Evolutionary conservation across 2,888 invertebrate genomes (phyloP), one percentile per base, ranked within the genome.

Genomic region (Barypeithes pellucidus): DNA sequence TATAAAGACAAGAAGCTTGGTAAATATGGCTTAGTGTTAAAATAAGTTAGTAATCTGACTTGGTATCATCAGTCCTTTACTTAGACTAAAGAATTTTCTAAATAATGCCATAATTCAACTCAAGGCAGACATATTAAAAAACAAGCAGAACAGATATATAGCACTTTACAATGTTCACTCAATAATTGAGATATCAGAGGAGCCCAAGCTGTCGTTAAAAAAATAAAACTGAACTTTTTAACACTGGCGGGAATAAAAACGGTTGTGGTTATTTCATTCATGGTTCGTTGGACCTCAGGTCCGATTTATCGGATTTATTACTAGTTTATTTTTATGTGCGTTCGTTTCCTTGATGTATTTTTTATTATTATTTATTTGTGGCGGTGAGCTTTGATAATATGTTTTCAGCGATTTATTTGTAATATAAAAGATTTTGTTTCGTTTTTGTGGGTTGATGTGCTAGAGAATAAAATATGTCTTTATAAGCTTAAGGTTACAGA

Each of bases 341-440:
- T 57, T 57, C 33, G 9, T 57, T 57, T 29, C 36, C 54, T 57
- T 57, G 54, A 57, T 57, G 33, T 14, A 57, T 57, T 57, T 57
- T 57, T 57, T 57, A 57, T 57, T 57, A 57, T 57, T 57, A 57
- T 57, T 57, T 57, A 57, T 33, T 57, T 57, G 54, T 57, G 5
- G 54, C 54, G 54, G 54, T 24, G 11, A 14, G 16, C 54, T 57
- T 57, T 57, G 54, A 57, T n/a, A n/a, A n/a, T 57, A 16, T 57
- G 11, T 33, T 11, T 52, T 33, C 16, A 33, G 18, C 14, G 33
- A 57, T 57, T 57, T 57, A 50, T 50, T 50, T 24, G 12, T 5
- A 50, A 50, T 11, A 12, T 50, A 22, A n/a, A 50, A 22, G 50
- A 22, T 50, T 50, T 50, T 50, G 7, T 7, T 16, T 18, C 18